These are phyloP conservation scores for Anguilla rostrata DNA, from an alignment of 2,113 vertebrate genomes.

Conservation along the genomic window DNA sequence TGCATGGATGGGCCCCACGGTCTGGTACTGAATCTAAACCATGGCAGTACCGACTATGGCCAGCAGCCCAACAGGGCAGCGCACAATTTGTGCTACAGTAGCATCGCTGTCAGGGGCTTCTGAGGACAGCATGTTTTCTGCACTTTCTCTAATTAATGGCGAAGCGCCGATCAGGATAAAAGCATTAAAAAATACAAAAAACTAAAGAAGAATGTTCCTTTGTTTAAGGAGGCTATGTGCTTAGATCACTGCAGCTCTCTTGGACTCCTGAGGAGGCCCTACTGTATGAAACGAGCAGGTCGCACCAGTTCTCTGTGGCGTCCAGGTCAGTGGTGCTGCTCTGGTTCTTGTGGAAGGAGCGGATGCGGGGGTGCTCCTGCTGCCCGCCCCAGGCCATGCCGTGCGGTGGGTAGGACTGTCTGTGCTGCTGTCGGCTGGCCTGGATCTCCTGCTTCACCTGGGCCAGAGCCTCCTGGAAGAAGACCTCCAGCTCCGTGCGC, in stretches of 20 bases:
- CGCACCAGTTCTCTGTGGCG: slow-evolving; percentile 75
- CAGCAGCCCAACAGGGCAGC: too few species aligned
- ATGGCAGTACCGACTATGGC: too few species aligned
- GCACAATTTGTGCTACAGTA: too few species aligned
- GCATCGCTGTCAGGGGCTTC: too few species aligned
- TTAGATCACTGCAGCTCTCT: not conserved
- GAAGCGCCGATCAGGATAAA: too few species aligned
- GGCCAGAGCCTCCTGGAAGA: slow-evolving; percentile 78
- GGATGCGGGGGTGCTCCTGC: slow-evolving; percentile 74
- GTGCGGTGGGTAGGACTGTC: slow-evolving; percentile 72
- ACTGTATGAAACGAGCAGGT: slow-evolving; percentile 6
- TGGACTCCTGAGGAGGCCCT: not conserved
- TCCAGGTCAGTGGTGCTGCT: slow-evolving; percentile 76
- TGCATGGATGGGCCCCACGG: too few species aligned
- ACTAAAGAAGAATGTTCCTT: not conserved
- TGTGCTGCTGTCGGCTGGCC: slow-evolving; percentile 68
- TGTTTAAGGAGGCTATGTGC: not conserved
- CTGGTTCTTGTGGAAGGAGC: slow-evolving; percentile 74
- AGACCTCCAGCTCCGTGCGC: slow-evolving; percentile 77
- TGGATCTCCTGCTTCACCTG: slow-evolving; percentile 78
- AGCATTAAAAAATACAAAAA: too few species aligned
- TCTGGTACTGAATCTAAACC: too few species aligned
- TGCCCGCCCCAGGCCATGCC: slow-evolving; percentile 69
- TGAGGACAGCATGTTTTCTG: too few species aligned
- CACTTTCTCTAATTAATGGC: too few species aligned